A percentile compares a stretch with the other conserved stretches of the same genome.
phyloP scores from a whole-genome alignment of 2,113 vertebrate species.

The Galemys pyrenaicus region DNA sequence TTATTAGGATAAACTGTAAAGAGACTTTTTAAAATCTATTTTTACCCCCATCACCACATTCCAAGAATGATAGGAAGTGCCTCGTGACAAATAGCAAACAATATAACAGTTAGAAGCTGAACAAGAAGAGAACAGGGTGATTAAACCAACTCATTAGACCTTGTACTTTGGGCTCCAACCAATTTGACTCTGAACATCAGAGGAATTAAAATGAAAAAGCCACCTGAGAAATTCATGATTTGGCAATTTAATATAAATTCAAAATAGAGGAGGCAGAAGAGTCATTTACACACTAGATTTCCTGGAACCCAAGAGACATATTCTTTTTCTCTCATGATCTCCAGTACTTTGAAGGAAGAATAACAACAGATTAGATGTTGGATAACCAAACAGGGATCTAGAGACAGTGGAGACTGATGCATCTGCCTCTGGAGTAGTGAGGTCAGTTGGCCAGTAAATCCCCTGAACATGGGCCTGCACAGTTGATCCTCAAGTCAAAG shows the following conservation, averaged over 20 bases:
- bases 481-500: background rate
- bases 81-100: background rate
- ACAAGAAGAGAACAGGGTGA: background rate
- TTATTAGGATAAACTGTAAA: background rate
- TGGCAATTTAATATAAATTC: background rate
- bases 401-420: background rate
- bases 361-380: background rate
- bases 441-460: background rate
- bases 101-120: background rate
- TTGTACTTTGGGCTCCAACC: background rate
- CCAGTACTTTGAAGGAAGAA: background rate
- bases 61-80: background rate
- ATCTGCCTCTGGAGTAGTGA: background rate
- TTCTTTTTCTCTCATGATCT: background rate
- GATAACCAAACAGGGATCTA: background rate
- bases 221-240: background rate
- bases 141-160: background rate
- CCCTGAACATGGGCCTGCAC: background rate
- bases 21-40: background rate
- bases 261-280: background rate
- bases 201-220: background rate
- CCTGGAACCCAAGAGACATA: background rate
- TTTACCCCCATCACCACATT: background rate
- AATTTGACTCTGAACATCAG: background rate
- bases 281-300: background rate